phyloP scores from a whole-genome alignment of 2,113 vertebrate species.

The Pimephales promelas region DNA sequence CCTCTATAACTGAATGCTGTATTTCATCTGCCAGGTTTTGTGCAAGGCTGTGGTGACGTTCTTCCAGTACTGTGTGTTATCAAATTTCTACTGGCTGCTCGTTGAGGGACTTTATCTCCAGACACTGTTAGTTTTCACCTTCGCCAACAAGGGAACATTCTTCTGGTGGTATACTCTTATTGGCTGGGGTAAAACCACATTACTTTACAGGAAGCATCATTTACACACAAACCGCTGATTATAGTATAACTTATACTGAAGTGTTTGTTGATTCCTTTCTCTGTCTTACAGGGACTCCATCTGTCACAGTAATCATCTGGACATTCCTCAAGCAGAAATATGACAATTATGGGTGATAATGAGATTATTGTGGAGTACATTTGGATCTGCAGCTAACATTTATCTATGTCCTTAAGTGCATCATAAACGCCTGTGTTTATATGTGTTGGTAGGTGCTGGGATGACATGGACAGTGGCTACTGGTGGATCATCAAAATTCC shows the following conservation, averaged over 20 bases:
- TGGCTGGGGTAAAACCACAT: conserved; percentile 76
- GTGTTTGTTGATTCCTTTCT: background rate
- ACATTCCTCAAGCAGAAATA: conserved; percentile 65
- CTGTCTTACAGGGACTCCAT: conserved; percentile 66
- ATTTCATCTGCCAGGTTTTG: conserved; percentile 68
- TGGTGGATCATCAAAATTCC: conserved; percentile 80
- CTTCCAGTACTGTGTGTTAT: conserved; percentile 85
- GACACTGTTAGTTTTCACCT: conserved; percentile 82
- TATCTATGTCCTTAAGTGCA: background rate
- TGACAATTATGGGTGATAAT: conserved; percentile 68
- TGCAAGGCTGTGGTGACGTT: conserved; percentile 82
- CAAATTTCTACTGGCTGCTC: conserved; percentile 87
- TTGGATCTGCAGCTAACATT: background rate
- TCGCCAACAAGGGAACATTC: conserved; percentile 81
- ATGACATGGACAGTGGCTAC: conserved; percentile 68
- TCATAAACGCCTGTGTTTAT: background rate
- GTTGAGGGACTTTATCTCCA: conserved; percentile 84
- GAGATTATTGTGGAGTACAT: background rate
- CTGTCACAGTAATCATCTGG: conserved; percentile 66
- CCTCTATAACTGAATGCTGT: background rate
- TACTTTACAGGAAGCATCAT: no score
- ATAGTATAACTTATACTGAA: background rate
- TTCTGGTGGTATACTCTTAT: conserved; percentile 85
- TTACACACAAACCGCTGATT: background rate
- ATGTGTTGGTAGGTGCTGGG: conserved; percentile 70